A percentile compares a stretch with the other conserved stretches of the same genome.
phyloP scores from a whole-genome alignment of 1,140 invertebrate species.

The Spodoptera litura region DNA sequence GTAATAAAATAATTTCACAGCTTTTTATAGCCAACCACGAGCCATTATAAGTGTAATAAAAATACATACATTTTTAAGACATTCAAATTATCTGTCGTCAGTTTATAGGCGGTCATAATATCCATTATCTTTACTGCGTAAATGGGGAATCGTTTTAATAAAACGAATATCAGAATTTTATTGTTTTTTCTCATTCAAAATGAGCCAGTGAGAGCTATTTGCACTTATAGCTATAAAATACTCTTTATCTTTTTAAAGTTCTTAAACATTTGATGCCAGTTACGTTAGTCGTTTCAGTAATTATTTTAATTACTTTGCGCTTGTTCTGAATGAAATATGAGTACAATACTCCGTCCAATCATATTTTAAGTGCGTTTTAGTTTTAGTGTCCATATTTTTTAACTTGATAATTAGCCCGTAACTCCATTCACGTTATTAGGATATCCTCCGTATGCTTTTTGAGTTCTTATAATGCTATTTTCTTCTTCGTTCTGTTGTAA shows the following conservation, averaged over 20 bases:
- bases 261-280: neutral
- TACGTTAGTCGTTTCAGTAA: conserved; percentile 16
- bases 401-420: too few relatives aligned
- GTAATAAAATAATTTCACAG: neutral
- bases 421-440: too few relatives aligned
- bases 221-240: conserved; percentile 18
- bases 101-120: conserved; percentile 19
- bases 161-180: conserved; percentile 30
- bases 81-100: conserved; percentile 20
- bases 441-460: too few relatives aligned
- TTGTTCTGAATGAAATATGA: conserved; percentile 33
- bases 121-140: conserved; percentile 26
- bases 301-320: conserved; percentile 33
- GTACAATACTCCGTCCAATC: conserved; percentile 10
- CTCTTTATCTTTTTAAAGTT: neutral
- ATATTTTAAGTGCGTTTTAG: neutral
- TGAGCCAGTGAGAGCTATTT: conserved; percentile 34
- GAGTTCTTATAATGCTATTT: too few relatives aligned
- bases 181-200: conserved; percentile 26
- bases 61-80: conserved; percentile 13
- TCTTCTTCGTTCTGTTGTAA: too few relatives aligned
- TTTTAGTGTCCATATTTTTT: neutral
- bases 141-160: conserved; percentile 19
- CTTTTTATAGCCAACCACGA: neutral
- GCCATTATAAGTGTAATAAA: neutral